phyloP scores from a whole-genome alignment of 2,888 invertebrate genomes.

The Chrysopilus asiliformis region DNA sequence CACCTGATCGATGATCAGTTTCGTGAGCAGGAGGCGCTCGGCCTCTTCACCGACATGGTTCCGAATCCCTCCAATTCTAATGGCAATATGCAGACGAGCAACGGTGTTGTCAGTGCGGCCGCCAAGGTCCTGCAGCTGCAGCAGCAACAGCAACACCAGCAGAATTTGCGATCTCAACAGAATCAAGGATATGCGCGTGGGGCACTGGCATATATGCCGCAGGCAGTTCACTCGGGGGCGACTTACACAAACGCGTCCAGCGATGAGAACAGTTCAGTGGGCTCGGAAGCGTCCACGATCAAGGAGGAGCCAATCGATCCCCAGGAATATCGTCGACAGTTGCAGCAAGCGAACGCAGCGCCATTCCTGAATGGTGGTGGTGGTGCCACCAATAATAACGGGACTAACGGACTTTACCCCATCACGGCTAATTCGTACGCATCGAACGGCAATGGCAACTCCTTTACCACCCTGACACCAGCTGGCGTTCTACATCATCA shows the following conservation, averaged over 20 bases:
- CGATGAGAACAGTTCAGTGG: constrained; percentile 44
- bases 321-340: constrained; percentile 56
- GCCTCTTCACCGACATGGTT: constrained; percentile 73
- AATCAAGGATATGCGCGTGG: constrained; percentile 44
- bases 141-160: constrained; percentile 32
- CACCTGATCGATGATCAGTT: constrained; percentile 89
- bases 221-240: constrained; percentile 62
- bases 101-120: constrained; percentile 34
- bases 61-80: constrained; percentile 35
- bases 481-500: constrained; percentile 40
- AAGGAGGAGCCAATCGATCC: constrained; percentile 81
- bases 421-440: constrained; percentile 20
- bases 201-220: constrained; percentile 81
- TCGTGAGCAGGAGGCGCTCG: constrained; percentile 58
- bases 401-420: constrained; percentile 15
- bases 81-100: constrained; percentile 29
- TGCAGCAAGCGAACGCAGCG: constrained; percentile 37
- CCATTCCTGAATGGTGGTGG: constrained; percentile 31
- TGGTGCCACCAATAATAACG: constrained; percentile 31
- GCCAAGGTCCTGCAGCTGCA: constrained; percentile 32
- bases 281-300: constrained; percentile 57
- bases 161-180: constrained; percentile 23
- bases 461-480: constrained; percentile 48
- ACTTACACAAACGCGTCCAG: constrained; percentile 40
- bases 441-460: constrained; percentile 32